These are phyloP conservation scores for Solea solea DNA, from an alignment of 2,113 vertebrate species.

Conservation along the genomic window DNA sequence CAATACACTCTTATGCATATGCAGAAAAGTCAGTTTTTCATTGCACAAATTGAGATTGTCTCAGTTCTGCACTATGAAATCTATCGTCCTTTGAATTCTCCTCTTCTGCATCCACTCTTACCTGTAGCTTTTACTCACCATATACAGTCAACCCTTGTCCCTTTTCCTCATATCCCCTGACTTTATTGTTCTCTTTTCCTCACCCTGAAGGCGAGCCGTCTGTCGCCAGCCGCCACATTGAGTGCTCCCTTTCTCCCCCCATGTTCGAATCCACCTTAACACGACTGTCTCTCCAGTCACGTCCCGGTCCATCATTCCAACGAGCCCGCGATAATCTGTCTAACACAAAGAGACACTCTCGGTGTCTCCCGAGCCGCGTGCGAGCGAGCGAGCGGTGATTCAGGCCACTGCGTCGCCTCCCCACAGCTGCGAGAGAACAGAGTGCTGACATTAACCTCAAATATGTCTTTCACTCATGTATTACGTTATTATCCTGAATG, in stretches of 20 bases:
- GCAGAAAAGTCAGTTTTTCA: neutral
- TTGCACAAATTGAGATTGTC: constrained; percentile 10
- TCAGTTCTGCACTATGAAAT: constrained; percentile 23
- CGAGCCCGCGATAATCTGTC: constrained; percentile 52
- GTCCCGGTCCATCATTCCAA: constrained; percentile 45
- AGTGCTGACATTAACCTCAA: constrained; percentile 33
- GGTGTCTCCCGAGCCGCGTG: constrained; percentile 35
- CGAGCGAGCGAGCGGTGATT: constrained; percentile 19
- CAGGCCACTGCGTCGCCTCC: constrained; percentile 41
- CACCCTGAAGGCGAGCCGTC: constrained; percentile 23
- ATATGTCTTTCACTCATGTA: constrained; percentile 12
- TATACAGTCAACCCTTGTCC: neutral
- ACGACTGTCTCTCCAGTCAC: constrained; percentile 40
- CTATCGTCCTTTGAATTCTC: constrained; percentile 11
- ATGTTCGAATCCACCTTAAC: constrained; percentile 23
- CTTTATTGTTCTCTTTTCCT: constrained; percentile 9
- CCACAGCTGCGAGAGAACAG: constrained; percentile 26
- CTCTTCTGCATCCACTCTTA: constrained; percentile 3
- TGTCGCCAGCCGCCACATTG: constrained; percentile 16
- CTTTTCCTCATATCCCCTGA: neutral
- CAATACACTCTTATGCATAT: constrained; percentile 12
- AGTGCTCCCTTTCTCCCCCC: constrained; percentile 13
- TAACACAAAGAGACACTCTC: constrained; percentile 47
- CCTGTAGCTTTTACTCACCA: neutral
- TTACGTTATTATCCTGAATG: constrained; percentile 2